Evolutionary conservation across 2,113 vertebrate species (phyloP).

Genomic region (Neomonachus schauinslandi): DNA sequence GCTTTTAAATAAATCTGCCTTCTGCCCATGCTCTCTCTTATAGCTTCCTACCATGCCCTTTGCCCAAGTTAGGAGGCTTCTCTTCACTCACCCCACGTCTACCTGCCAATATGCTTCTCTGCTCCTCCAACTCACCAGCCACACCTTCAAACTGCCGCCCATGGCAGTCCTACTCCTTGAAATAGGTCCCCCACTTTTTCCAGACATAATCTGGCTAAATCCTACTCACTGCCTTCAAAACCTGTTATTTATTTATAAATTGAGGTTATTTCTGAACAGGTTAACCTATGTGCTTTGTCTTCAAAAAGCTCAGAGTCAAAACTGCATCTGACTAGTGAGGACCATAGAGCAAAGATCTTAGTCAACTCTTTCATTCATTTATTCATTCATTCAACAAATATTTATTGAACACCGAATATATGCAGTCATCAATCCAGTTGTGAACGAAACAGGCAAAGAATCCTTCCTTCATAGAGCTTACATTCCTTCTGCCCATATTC

Average conservation of each 20-base stretch:
- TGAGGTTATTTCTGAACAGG: background rate
- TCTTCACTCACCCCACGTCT: background rate
- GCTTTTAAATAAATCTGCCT: background rate
- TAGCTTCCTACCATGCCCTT: background rate
- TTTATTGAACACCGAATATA: background rate
- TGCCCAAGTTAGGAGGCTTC: background rate
- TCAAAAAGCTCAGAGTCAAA: background rate
- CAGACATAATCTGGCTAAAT: background rate
- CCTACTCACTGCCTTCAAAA: background rate
- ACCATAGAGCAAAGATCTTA: background rate
- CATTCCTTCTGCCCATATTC: background rate
- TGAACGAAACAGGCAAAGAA: background rate
- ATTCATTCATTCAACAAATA: background rate
- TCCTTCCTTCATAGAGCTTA: background rate
- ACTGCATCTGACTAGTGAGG: background rate
- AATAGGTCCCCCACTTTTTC: background rate
- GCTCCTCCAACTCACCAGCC: too few relatives aligned
- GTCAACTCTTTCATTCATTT: background rate
- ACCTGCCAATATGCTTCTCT: background rate
- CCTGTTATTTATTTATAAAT: background rate
- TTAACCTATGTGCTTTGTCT: background rate
- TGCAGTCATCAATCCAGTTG: background rate
- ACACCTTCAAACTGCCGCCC: background rate
- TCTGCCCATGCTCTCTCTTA: background rate
- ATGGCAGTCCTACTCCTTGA: background rate